Evolutionary conservation across 2,888 invertebrate genomes (phyloP).

Genomic region (Cephus nigrinus): DNA sequence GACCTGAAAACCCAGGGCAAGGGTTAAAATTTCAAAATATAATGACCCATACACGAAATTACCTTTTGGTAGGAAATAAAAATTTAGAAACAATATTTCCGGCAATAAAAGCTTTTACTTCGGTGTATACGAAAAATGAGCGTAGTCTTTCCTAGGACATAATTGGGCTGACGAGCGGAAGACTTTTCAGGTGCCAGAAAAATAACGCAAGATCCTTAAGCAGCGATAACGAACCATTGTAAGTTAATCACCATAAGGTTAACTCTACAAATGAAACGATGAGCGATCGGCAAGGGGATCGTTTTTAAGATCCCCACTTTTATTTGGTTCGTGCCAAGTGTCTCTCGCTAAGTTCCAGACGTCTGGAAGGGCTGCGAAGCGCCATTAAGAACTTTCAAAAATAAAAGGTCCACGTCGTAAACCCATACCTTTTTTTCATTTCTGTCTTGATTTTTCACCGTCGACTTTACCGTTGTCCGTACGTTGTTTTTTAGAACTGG

Average conservation of each 20-base stretch:
- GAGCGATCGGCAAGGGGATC: not conserved
- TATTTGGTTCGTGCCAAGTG: not conserved
- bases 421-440: not conserved
- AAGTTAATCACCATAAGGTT: not conserved
- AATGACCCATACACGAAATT: not conserved
- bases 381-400: not conserved
- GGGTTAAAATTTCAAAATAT: not conserved
- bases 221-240: not conserved
- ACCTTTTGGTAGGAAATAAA: not conserved
- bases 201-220: not conserved
- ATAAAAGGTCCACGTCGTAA: not conserved
- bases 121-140: not conserved
- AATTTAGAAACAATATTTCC: not conserved
- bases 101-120: not conserved
- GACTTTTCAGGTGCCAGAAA: not conserved
- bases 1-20: not conserved
- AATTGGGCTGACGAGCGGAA: not conserved
- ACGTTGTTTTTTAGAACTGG: not conserved
- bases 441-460: not conserved
- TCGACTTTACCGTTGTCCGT: not conserved
- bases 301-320: not conserved
- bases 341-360: not conserved
- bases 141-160: not conserved
- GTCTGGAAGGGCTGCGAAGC: not conserved
- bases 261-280: not conserved